phyloP scores from a whole-genome alignment of 1,140 invertebrate genomes.

The Plectrocnemia conspersa region DNA sequence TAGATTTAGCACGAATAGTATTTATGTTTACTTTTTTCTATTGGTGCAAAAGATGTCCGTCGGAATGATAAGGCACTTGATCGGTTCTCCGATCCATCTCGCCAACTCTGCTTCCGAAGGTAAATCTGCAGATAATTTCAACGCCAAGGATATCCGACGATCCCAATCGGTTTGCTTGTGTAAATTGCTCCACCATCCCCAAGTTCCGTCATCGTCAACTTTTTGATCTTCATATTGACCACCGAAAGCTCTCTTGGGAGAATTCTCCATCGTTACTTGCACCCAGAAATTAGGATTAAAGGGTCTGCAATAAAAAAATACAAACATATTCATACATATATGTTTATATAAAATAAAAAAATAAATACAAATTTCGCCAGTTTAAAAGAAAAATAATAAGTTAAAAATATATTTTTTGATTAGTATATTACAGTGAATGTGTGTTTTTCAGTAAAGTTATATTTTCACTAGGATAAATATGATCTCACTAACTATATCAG shows the following conservation, averaged over 20 bases:
- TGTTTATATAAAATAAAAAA: too few relatives aligned
- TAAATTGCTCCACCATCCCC: slow-evolving; percentile 86
- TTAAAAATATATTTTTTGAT: too few relatives aligned
- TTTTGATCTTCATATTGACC: neutral
- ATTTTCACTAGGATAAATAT: too few relatives aligned
- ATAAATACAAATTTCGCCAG: too few relatives aligned
- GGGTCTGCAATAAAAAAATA: slow-evolving; percentile 37
- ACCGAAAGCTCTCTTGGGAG: slow-evolving; percentile 13
- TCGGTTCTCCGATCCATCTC: slow-evolving; percentile 89
- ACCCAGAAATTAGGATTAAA: slow-evolving; percentile 61
- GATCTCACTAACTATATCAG: too few relatives aligned
- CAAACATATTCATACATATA: neutral
- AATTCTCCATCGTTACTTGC: slow-evolving; percentile 62
- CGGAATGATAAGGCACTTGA: slow-evolving; percentile 79
- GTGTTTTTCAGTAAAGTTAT: too few relatives aligned
- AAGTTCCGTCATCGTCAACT: slow-evolving; percentile 53
- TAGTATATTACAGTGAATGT: too few relatives aligned
- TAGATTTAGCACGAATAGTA: neutral
- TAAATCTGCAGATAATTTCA: slow-evolving; percentile 60
- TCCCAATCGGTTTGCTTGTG: slow-evolving; percentile 70
- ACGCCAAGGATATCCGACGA: slow-evolving; percentile 65
- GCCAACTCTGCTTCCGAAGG: slow-evolving; percentile 63
- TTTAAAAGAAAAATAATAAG: too few relatives aligned
- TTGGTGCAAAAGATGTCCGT: slow-evolving; percentile 77
- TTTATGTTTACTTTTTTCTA: slow-evolving; percentile 57